Base-by-base conservation (phyloP, 2,113 vertebrate species). In the Syngnathus typhle region DNA sequence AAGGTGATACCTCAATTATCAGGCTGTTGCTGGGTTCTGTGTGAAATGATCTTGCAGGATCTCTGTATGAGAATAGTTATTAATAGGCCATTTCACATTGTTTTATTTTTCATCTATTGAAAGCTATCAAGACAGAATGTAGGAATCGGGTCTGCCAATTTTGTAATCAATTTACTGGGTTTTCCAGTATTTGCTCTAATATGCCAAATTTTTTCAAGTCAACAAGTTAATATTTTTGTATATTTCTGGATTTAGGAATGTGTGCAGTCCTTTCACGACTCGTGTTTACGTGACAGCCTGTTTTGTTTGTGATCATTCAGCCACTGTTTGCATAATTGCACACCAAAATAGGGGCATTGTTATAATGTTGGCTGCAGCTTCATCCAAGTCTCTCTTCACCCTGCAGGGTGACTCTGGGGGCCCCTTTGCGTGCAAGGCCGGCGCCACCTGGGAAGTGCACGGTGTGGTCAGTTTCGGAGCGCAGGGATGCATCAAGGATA, bases 401-500 rank as follows among this genome's bases (percentile, higher is more conserved):
- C 56, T 54, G 7, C 37, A 90, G 87, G 85, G 85, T 12, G 89
- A 90, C 71, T 89, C 89, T 1, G 87, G 88, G 0, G 88, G 88
- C 55, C 89, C 89, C 0, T 85, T 90, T 0, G 73, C 79, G 37
- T 92, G 88, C 52, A 38, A 64, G 39, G 38, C 69, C 1, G 0
- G 11, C 41, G 19, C 69, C 1, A 23, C 38, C 32, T 91, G 89
- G 89, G 87, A 92, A 70, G 84, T 91, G 23, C 87, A 89, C 0
- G 88, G 90, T 0, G 62, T 89, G 2, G 84, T 90, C 60, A 90
- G 87, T 69, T 91, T 91, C 7, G 85, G 82, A 23, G 67, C 89
- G 18, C 60, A 41, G 38, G 86, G 87, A 66, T 91, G 90, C 74
- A 79, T 88, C 59, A 77, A 49, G 68, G 87, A 91, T 77, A 91